Conservation (phyloP, 2,888 invertebrate species). For the Onthophagus sagittarius region DNA sequence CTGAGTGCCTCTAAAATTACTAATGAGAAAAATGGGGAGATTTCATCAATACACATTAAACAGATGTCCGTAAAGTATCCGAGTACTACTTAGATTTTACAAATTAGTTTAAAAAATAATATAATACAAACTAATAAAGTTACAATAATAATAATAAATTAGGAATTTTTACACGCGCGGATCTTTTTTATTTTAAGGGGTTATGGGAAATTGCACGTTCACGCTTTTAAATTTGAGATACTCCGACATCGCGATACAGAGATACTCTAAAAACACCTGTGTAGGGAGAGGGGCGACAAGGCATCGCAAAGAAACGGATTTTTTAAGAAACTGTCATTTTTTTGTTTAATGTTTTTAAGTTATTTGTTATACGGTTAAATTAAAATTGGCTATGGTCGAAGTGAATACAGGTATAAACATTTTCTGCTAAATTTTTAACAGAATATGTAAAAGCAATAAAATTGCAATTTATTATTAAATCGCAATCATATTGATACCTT, state of each 20-base stretch:
- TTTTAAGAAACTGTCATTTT: conserved; percentile 19
- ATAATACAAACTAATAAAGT: conserved; percentile 7
- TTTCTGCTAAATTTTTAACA: neutral
- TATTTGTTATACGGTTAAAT: conserved; percentile 17
- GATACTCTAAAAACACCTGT: conserved; percentile 28
- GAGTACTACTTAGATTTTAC: neutral
- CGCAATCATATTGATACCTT: neutral
- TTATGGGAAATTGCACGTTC: neutral
- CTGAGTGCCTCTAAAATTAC: conserved; percentile 32
- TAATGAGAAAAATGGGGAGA: conserved; percentile 5
- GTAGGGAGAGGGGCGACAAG: conserved; percentile 26
- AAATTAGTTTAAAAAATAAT: conserved; percentile 4
- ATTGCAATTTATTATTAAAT: neutral
- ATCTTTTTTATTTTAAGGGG: neutral
- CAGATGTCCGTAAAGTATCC: conserved; percentile 17
- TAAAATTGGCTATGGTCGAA: conserved; percentile 15
- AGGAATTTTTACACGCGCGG: conserved; percentile 1
- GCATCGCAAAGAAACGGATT: conserved; percentile 29
- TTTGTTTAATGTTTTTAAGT: conserved; percentile 12
- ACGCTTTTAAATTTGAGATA: neutral
- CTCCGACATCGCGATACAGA: conserved; percentile 1
- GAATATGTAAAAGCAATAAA: neutral
- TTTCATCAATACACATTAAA: conserved; percentile 26
- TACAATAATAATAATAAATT: conserved; percentile 13
- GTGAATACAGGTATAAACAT: neutral